phyloP scores from a whole-genome alignment of 2,113 vertebrate genomes.

The Hiodon alosoides region DNA sequence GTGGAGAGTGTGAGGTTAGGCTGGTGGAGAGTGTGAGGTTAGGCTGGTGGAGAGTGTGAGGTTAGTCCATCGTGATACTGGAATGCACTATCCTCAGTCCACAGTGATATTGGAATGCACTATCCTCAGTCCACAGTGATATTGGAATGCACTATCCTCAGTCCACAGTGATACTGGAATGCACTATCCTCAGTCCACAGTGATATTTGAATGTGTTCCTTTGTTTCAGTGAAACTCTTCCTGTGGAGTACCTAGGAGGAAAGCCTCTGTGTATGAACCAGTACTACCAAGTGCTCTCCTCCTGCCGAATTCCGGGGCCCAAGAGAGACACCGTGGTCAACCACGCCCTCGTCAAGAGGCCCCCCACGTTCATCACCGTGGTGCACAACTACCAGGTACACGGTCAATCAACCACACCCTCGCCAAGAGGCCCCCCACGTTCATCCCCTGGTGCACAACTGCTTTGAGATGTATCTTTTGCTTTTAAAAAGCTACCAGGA shows the following conservation, averaged over 20 bases:
- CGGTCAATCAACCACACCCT: background rate
- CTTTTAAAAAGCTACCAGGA: too few species aligned
- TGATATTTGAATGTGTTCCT: background rate
- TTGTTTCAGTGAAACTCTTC: slow-evolving; percentile 74
- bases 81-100: background rate
- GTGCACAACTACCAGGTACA: slow-evolving; percentile 96
- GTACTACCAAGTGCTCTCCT: slow-evolving; percentile 93
- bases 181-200: background rate
- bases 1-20: background rate
- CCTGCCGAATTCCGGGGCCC: slow-evolving; percentile 85
- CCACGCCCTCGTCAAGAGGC: slow-evolving; percentile 64
- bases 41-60: background rate
- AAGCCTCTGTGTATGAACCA: slow-evolving; percentile 95
- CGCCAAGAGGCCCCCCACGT: background rate
- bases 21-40: background rate
- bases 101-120: background rate
- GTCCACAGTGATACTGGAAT: too few species aligned
- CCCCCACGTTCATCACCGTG: slow-evolving; percentile 81
- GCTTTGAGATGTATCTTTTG: background rate
- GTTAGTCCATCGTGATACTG: too few species aligned
- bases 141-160: background rate
- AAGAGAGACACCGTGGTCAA: slow-evolving; percentile 83
- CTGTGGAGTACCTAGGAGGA: slow-evolving; percentile 78
- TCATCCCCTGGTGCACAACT: background rate
- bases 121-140: background rate